A percentile compares a stretch with the other conserved stretches of the same genome.
These are phyloP conservation scores for Trichogramma evanescens DNA, from an alignment of 2,888 invertebrate genomes.

Conservation along the genomic window DNA sequence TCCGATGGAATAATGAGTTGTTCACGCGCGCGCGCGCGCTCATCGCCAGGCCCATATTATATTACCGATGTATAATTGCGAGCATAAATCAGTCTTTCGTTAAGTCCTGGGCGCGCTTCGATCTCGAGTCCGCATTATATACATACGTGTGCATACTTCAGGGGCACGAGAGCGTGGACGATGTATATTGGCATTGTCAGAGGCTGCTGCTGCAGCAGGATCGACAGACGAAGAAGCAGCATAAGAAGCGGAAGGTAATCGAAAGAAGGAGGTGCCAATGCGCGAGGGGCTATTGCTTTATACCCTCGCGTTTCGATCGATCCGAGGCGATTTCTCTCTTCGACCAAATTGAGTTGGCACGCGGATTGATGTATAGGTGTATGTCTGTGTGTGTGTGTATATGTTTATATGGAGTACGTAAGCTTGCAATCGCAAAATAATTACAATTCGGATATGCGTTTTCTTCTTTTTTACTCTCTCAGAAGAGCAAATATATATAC, in stretches of 20 bases:
- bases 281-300: background rate
- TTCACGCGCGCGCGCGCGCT: slow-evolving; percentile 16
- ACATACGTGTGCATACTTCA: slow-evolving; percentile 14
- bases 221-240: background rate
- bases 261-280: background rate
- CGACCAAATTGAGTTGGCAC: too few relatives aligned
- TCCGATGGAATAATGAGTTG: slow-evolving; percentile 25
- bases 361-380: too few relatives aligned
- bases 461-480: too few relatives aligned
- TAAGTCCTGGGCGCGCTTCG: slow-evolving; percentile 46
- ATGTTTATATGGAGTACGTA: too few relatives aligned
- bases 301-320: too few relatives aligned
- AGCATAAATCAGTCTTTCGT: slow-evolving; percentile 44
- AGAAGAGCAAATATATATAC: too few relatives aligned
- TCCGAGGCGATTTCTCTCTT: too few relatives aligned
- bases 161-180: slow-evolving; percentile 21
- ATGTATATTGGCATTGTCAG: slow-evolving; percentile 7
- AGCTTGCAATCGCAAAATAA: too few relatives aligned
- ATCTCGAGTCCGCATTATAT: slow-evolving; percentile 24
- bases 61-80: slow-evolving; percentile 43
- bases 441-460: too few relatives aligned
- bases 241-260: slow-evolving; percentile 13
- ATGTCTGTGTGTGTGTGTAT: too few relatives aligned
- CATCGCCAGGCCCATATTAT: slow-evolving; percentile 30
- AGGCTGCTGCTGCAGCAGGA: background rate